Conservation (phyloP, 2,888 invertebrate genomes). For the Drosophila eohydei region DNA sequence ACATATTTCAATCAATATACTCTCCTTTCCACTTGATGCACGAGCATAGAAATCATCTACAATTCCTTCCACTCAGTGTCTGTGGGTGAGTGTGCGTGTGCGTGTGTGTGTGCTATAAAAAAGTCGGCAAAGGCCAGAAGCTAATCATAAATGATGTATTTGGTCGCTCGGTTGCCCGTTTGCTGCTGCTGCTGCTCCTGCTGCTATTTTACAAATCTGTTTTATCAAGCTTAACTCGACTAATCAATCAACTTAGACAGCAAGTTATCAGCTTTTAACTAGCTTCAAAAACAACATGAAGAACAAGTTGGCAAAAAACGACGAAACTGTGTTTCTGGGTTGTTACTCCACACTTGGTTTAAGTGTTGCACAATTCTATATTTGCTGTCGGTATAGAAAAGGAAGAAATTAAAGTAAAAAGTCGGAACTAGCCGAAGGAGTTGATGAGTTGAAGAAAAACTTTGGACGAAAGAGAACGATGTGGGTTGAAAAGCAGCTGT, state of each 20-base stretch:
- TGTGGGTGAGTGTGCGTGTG: background rate
- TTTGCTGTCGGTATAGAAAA: background rate
- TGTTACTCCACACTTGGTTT: background rate
- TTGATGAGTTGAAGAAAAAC: background rate
- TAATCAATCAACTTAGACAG: conserved; percentile 58
- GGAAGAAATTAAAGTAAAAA: background rate
- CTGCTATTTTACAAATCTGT: conserved; percentile 23
- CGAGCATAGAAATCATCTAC: conserved; percentile 22
- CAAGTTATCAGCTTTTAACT: conserved; percentile 52
- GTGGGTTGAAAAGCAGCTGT: too few species aligned
- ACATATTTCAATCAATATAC: background rate
- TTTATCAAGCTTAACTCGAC: conserved; percentile 45
- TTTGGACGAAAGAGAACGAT: too few species aligned
- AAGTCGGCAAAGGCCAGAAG: conserved; percentile 32
- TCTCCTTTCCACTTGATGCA: background rate
- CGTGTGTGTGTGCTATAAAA: conserved; percentile 13
- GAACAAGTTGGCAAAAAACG: background rate
- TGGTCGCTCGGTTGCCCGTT: conserved; percentile 7
- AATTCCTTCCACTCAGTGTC: conserved; percentile 17
- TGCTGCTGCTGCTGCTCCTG: conserved; percentile 1
- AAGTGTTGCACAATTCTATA: background rate
- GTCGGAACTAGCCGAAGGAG: background rate
- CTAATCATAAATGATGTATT: conserved; percentile 54
- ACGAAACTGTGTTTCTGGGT: background rate
- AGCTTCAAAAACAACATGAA: conserved; percentile 16